Evolutionary conservation across 2,888 invertebrate genomes (phyloP).

Genomic region (Drosophila phalerata): DNA sequence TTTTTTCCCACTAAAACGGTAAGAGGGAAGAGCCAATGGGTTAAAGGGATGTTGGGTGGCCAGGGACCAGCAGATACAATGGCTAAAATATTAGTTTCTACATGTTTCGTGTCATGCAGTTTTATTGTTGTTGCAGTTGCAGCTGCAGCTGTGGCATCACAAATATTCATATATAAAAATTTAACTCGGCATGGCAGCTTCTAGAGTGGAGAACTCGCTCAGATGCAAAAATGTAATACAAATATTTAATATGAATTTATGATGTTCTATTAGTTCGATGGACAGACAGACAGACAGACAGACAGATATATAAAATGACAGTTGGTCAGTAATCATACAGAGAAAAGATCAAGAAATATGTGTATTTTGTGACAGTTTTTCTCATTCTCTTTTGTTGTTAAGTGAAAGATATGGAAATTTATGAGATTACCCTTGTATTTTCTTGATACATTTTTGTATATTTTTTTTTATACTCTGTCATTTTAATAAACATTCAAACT

Average conservation of each 20-base stretch:
- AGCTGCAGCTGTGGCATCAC: conserved; percentile 37
- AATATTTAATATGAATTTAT: conserved; percentile 52
- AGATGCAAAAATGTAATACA: conserved; percentile 35
- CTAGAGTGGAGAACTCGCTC: conserved; percentile 20
- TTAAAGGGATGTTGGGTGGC: neutral
- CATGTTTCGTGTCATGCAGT: conserved; percentile 78
- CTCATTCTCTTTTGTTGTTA: neutral
- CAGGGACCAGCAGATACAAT: conserved; percentile 38
- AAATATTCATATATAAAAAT: conserved; percentile 46
- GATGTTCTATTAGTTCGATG: conserved; percentile 26
- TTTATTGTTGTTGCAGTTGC: conserved; percentile 49
- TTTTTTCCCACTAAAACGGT: conserved; percentile 27
- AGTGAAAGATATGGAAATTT: neutral
- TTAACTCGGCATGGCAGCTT: conserved; percentile 1
- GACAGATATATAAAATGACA: conserved; percentile 12
- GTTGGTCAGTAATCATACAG: neutral
- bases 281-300: conserved; percentile 8
- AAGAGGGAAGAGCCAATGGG: too few species aligned
- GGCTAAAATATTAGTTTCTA: conserved; percentile 76
- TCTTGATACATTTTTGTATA: neutral
- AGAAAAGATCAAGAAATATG: neutral
- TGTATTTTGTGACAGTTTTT: neutral
- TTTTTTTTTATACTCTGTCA: too few species aligned
- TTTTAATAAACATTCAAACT: too few species aligned
- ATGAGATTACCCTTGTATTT: neutral